Evolutionary conservation across 2,888 invertebrate species (phyloP), one percentile per base, ranked within the genome.

Genomic region (Drosophila algonquin): DNA sequence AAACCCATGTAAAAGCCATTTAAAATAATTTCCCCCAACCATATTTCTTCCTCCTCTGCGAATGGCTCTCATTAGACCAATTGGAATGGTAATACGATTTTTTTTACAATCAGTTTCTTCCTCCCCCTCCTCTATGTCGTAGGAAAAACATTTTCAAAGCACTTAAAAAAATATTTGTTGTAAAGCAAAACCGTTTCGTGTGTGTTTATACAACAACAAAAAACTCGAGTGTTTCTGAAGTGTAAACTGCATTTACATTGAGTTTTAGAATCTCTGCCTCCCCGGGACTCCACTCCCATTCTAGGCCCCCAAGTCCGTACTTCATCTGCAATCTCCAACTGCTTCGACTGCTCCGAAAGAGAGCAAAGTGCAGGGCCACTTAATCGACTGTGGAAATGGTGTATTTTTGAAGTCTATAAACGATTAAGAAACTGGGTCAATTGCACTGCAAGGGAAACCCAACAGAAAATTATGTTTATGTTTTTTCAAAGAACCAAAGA

Each of bases 371-470:
- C 69, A 85, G 75, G 71, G 77, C 69, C 79, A 82, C 75, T 82
- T 82, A 79, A 85, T 79, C 65, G 80, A 32, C 80, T 80, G 85
- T 82, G 78, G 78, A 81, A 81, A 71, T 70, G 63, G 67, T 57
- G 57, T 70, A 54, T 16, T 2, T 40, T 7, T 40, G 40, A n/a
- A 40, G 40, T 40, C 40, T 7, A 40, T 40, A 40, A 45, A 63
- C 62, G 61, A 72, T 68, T 68, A 16, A 50, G 48, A 14, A 86
- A 73, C 52, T 77, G 53, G 87, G 82, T 86, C 82, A 78, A 86
- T 86, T 76, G 84, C 64, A n/a, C 55, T 50, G 59, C 35, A 40
- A 63, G 76, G 53, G 46, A 70, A 62, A 67, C 51, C 45, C 21
- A 21, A 21, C 3, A 21, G 10, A 40, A 62, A 54, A 57, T 67